Conservation (phyloP, 2,113 vertebrate species). For the Chrysochloris asiatica region DNA sequence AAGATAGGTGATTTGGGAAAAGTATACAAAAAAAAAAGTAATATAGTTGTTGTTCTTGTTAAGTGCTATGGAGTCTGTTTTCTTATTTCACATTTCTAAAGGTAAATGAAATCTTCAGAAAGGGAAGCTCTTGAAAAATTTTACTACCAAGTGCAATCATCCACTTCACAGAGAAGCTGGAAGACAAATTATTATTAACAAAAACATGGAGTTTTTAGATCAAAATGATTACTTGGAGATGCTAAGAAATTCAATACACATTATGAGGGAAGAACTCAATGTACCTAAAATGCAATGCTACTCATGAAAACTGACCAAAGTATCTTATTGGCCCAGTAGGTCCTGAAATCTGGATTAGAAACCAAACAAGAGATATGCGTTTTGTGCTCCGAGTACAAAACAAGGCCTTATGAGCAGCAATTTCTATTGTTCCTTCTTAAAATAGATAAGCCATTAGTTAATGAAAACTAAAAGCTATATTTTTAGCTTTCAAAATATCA, state of each 20-base stretch:
- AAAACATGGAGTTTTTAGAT: not conserved
- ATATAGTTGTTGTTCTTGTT: too few species aligned
- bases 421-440: constrained; percentile 81
- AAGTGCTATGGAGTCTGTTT: too few species aligned
- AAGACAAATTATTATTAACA: constrained; percentile 58
- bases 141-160: not conserved
- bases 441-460: constrained; percentile 61
- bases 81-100: not conserved
- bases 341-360: constrained; percentile 68
- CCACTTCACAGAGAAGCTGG: constrained; percentile 32
- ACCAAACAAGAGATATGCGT: not conserved
- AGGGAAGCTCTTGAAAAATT: constrained; percentile 6
- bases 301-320: constrained; percentile 70
- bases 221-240: not conserved
- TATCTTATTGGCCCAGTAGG: constrained; percentile 48
- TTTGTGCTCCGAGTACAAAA: not conserved
- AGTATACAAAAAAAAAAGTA: not conserved
- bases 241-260: not conserved
- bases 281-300: constrained; percentile 26
- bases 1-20: constrained; percentile 16
- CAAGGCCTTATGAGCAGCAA: constrained; percentile 54
- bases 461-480: too few species aligned
- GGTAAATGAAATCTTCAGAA: constrained; percentile 25
- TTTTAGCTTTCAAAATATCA: constrained; percentile 59
- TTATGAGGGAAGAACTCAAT: too few species aligned